Base-by-base conservation (phyloP, 2,888 invertebrate species). In the Brachynemurus nebulosus region DNA sequence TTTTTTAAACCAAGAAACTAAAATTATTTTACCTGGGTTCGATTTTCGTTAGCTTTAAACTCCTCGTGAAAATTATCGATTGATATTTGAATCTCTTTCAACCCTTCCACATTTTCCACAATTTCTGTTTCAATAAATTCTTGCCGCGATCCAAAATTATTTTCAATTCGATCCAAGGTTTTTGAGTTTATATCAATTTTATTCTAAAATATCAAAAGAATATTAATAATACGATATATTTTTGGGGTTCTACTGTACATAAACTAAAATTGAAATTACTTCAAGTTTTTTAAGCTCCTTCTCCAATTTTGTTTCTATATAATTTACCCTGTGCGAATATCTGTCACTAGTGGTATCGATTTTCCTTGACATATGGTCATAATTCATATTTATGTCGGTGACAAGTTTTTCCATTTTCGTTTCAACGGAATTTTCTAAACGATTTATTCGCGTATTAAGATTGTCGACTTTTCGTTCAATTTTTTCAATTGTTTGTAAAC, bases 341-440 rank as follows among this genome's bases (percentile, higher is more conserved):
- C 65, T 55, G 42, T 69, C 67, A 46, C 65, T 66, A 23, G 59
- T 54, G 2, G 58, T 54, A 48, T 67, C 68, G n/a, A 67, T 53
- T 53, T 66, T 67, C 47, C 64, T 56, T 38, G 57, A 53, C 14
- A 61, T 51, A 45, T 64, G 64, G 6, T 65, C 66, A 19, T 19
- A 20, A 7, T 37, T 61, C 48, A 59, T 58, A 41, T 60, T 60
- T 53, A 61, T 64, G 41, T 64, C 62, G 53, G 62, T 63, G 3
- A 58, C 57, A 35, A 65, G 58, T 51, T 61, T 60, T 19, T 64
- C 63, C 43, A 65, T 52, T 45, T 63, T 61, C 16, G 59, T 48
- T 47, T 59, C 58, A 11, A 65, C 49, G 27, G 62, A 51, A 1
- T 60, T 55, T 51, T 68, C 67, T 17, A 67, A 48, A 38, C 65